These are phyloP conservation scores for Pavo muticus DNA, from an alignment of 2,113 vertebrate genomes.

Conservation along the genomic window DNA sequence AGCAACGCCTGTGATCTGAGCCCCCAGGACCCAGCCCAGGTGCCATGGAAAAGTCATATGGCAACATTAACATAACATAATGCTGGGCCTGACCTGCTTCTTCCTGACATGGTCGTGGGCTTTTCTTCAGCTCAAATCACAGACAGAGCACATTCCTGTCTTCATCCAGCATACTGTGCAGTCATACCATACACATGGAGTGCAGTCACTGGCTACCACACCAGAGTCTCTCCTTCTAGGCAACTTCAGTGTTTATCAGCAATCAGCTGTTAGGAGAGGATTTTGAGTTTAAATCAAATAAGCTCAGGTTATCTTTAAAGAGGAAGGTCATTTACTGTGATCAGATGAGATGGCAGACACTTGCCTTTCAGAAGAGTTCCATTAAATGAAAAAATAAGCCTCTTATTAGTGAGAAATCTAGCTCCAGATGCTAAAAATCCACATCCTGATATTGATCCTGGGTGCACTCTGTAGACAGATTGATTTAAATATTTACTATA, in stretches of 20 bases:
- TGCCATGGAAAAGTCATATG: background rate
- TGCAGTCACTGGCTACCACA: background rate
- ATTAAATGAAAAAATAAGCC: background rate
- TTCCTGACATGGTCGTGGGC: background rate
- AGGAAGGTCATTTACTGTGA: background rate
- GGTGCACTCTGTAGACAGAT: background rate
- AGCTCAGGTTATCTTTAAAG: background rate
- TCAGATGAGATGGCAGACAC: background rate
- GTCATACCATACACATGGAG: rapidly evolving
- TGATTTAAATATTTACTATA: slow-evolving; percentile 52
- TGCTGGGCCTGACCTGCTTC: background rate
- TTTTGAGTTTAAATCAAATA: background rate
- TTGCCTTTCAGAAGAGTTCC: background rate
- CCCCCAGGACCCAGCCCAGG: background rate
- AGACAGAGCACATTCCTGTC: background rate
- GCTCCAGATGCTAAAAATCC: background rate
- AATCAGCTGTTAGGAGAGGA: background rate
- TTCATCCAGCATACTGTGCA: background rate
- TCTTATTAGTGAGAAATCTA: slow-evolving; percentile 16
- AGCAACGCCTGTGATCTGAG: background rate
- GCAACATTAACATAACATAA: background rate
- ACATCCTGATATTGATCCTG: slow-evolving; percentile 15
- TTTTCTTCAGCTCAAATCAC: background rate
- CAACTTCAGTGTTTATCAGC: background rate
- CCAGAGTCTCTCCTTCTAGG: background rate